Evolutionary conservation across 92 coral and sea anemone species (phyloP).

Genomic region (Zoanthus sansibaricus): DNA sequence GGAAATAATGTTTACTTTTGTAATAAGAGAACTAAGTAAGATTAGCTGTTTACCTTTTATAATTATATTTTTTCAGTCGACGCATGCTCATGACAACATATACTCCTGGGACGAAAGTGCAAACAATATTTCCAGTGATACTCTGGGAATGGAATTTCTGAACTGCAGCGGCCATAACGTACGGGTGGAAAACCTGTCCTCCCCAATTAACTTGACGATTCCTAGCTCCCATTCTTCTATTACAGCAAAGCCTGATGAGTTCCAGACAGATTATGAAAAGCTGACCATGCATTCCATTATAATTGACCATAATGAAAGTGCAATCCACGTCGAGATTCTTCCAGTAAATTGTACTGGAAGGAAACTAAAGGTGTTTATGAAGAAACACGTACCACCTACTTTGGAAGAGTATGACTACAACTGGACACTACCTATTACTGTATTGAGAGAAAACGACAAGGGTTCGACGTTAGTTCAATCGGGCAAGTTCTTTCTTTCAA

Average conservation of each 20-base stretch:
- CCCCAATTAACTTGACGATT: constrained; percentile 65
- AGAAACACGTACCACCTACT: constrained; percentile 58
- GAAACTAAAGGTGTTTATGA: constrained; percentile 62
- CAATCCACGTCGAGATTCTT: constrained; percentile 72
- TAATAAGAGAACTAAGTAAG: neutral
- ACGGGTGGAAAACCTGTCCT: constrained; percentile 55
- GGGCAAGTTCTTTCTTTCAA: constrained; percentile 74
- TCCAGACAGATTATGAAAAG: constrained; percentile 45
- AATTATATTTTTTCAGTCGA: constrained; percentile 14
- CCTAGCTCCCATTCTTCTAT: constrained; percentile 57
- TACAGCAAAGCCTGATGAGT: constrained; percentile 1
- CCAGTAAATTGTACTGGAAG: constrained; percentile 74
- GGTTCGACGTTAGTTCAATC: constrained; percentile 39
- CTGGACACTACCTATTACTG: constrained; percentile 70
- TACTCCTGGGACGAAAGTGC: constrained; percentile 74
- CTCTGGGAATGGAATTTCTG: constrained; percentile 68
- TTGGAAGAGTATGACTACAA: constrained; percentile 62
- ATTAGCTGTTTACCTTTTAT: neutral
- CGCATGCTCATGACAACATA: constrained; percentile 36
- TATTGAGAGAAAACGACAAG: constrained; percentile 39
- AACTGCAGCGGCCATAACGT: constrained; percentile 65
- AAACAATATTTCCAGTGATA: constrained; percentile 64
- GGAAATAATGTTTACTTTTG: neutral
- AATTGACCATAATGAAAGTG: constrained; percentile 60
- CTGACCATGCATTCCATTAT: constrained; percentile 63